These are phyloP conservation scores for Prionailurus viverrinus DNA, from an alignment of 2,113 vertebrate genomes.

Conservation along the genomic window DNA sequence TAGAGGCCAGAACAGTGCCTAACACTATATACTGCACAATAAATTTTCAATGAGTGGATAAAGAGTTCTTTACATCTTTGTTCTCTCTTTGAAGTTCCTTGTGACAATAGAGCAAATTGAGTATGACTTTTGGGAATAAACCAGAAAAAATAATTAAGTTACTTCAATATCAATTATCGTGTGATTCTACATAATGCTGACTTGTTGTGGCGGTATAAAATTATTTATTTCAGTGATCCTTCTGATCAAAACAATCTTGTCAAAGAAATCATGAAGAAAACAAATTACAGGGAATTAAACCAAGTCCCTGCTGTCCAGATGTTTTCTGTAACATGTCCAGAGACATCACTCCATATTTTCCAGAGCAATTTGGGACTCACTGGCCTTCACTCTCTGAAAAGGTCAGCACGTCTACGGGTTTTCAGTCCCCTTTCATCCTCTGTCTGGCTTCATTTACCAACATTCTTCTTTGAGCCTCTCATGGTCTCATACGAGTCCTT, in stretches of 20 bases:
- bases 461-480: neutral
- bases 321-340: neutral
- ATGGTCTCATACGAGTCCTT: neutral
- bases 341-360: constrained; percentile 15
- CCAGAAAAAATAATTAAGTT: constrained; percentile 48
- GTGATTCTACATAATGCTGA: neutral
- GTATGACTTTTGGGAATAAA: constrained; percentile 56
- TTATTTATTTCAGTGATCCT: constrained; percentile 50
- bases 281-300: constrained; percentile 16
- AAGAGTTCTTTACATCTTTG: neutral
- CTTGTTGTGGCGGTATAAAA: neutral
- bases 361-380: neutral
- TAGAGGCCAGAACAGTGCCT: neutral
- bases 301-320: neutral
- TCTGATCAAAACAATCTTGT: neutral
- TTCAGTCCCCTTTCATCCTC: neutral
- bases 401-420: neutral
- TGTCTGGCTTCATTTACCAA: neutral
- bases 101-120: constrained; percentile 11
- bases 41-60: constrained; percentile 3
- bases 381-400: neutral
- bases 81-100: neutral
- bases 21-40: neutral
- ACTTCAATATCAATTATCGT: neutral
- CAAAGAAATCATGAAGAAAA: constrained; percentile 56